phyloP scores from a whole-genome alignment of 2,797 vertebrate species.

The Thunnus albacares region DNA sequence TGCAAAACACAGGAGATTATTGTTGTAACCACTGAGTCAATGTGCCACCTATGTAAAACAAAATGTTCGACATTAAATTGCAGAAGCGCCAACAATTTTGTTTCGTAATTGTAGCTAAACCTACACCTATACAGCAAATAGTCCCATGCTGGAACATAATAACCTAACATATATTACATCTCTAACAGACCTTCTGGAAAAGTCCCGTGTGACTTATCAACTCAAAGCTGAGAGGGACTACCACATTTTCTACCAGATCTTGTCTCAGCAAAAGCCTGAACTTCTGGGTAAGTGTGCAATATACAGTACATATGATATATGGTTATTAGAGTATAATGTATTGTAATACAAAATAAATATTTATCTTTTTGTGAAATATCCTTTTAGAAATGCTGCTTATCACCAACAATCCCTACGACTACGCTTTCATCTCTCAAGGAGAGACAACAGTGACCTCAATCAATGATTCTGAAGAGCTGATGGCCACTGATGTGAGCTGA shows the following conservation, averaged over 20 bases:
- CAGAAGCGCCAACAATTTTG: not conserved
- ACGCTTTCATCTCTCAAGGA: constrained; percentile 92
- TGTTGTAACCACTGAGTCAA: not conserved
- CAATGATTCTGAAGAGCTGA: constrained; percentile 90
- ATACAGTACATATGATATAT: not conserved
- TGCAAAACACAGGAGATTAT: not conserved
- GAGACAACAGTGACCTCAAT: constrained; percentile 92
- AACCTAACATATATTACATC: not conserved
- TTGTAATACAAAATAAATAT: not conserved
- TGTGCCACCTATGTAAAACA: not conserved
- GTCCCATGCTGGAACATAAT: not conserved
- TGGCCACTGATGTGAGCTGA: constrained; percentile 91
- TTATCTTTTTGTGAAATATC: not conserved
- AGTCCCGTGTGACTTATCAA: constrained; percentile 91
- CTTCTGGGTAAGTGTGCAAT: constrained; percentile 85
- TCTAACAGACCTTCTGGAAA: constrained; percentile 89
- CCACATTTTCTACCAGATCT: constrained; percentile 93
- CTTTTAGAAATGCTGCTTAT: constrained; percentile 91
- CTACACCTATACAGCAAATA: not conserved
- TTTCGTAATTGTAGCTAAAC: not conserved
- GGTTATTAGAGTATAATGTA: not conserved
- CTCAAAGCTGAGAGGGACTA: constrained; percentile 91
- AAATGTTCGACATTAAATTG: not conserved
- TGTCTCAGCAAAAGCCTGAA: constrained; percentile 93
- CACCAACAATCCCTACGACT: constrained; percentile 94